phyloP scores from a whole-genome alignment of 2,113 vertebrate genomes.

The Piaya cayana region DNA sequence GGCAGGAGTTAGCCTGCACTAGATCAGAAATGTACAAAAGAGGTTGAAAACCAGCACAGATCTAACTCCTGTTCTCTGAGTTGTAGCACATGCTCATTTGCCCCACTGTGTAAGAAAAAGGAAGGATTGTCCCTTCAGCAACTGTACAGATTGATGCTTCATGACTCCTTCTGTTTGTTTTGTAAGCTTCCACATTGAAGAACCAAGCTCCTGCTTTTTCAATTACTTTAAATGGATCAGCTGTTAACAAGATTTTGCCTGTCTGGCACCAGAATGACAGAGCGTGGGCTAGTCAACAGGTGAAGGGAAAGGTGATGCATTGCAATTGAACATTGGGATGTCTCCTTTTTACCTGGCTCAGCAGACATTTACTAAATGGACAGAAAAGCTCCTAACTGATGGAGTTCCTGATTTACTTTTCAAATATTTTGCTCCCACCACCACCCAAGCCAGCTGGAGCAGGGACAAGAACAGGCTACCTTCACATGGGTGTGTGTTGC shows the following conservation, averaged over 20 bases:
- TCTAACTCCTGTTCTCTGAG: neutral
- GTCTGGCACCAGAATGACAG: neutral
- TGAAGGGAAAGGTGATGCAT: neutral
- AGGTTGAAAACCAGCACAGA: neutral
- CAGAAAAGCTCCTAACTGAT: neutral
- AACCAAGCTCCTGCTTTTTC: neutral
- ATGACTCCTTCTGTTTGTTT: neutral
- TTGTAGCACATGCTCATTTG: neutral
- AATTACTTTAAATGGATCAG: neutral
- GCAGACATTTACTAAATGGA: neutral
- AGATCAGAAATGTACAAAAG: neutral
- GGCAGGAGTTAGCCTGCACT: neutral
- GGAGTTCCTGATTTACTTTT: neutral
- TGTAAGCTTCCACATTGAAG: neutral
- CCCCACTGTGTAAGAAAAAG: neutral
- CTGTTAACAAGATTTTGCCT: neutral
- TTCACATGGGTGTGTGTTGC: conserved; percentile 92
- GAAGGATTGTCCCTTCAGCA: neutral
- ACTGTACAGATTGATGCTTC: neutral
- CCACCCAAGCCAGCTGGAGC: neutral
- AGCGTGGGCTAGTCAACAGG: neutral
- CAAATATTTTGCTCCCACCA: neutral
- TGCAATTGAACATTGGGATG: neutral
- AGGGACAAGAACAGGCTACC: conserved; percentile 73
- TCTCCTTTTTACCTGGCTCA: neutral